Evolutionary conservation across 2,113 vertebrate species (phyloP).

Genomic region (Rhabdomys dilectus): DNA sequence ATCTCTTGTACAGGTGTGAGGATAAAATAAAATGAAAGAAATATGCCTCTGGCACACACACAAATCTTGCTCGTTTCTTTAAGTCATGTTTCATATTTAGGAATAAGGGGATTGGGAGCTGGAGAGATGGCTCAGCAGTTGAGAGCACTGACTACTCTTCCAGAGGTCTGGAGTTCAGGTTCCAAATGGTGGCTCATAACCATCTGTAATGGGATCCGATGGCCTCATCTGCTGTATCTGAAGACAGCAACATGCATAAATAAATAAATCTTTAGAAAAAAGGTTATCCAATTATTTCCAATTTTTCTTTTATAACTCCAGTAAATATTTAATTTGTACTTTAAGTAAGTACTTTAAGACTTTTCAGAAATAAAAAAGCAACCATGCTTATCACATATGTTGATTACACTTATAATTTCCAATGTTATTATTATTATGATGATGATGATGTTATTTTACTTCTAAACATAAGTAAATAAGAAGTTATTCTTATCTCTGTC

Average conservation of each 20-base stretch:
- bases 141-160: too few relatives aligned
- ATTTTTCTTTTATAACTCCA: background rate
- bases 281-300: background rate
- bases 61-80: slow-evolving; percentile 19
- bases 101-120: too few relatives aligned
- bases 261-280: too few relatives aligned
- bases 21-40: slow-evolving; percentile 31
- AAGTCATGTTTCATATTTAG: slow-evolving; percentile 4
- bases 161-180: too few relatives aligned
- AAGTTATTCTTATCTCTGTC: background rate
- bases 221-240: too few relatives aligned
- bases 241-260: too few relatives aligned
- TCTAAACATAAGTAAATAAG: background rate
- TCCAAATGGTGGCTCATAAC: too few relatives aligned
- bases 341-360: background rate
- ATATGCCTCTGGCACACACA: background rate
- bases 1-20: slow-evolving; percentile 50
- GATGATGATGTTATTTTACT: background rate
- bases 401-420: background rate
- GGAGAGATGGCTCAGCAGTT: too few relatives aligned
- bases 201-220: too few relatives aligned
- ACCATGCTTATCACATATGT: background rate
- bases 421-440: background rate
- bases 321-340: background rate
- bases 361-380: background rate